A percentile compares a stretch with the other conserved stretches of the same genome.
phyloP scores from a whole-genome alignment of 2,113 vertebrate species.

The Semnopithecus entellus region DNA sequence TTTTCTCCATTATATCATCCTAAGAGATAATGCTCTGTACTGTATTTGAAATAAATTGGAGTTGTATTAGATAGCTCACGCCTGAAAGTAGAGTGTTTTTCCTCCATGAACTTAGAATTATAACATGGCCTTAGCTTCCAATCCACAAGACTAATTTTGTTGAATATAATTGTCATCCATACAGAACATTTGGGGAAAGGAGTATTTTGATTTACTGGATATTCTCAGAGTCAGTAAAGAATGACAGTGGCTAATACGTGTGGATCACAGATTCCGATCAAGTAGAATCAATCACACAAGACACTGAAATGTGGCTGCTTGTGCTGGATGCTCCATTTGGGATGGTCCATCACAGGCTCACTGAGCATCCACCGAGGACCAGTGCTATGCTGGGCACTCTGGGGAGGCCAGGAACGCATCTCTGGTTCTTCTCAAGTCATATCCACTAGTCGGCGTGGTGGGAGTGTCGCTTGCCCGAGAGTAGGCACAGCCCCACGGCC shows the following conservation, averaged over 20 bases:
- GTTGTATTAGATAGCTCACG: neutral
- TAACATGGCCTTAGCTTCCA: neutral
- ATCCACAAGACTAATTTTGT: neutral
- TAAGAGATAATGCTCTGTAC: neutral
- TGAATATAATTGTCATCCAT: neutral
- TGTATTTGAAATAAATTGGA: neutral
- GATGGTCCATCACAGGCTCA: fast-evolving
- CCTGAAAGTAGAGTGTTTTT: neutral
- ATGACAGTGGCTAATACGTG: fast-evolving
- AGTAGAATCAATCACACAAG: neutral
- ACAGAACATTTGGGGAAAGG: neutral
- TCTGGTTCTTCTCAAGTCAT: neutral
- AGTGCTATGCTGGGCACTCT: fast-evolving
- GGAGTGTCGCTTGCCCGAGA: fast-evolving
- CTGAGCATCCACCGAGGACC: fast-evolving
- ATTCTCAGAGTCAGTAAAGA: neutral
- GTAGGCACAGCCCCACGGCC: fast-evolving
- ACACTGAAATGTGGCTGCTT: fast-evolving
- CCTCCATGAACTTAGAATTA: neutral
- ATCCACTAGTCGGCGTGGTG: fast-evolving
- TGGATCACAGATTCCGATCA: fast-evolving
- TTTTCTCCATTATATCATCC: neutral
- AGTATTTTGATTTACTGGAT: neutral
- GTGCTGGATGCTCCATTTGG: neutral
- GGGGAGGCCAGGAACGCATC: fast-evolving